These are phyloP conservation scores for Parnassius orleans DNA, from an alignment of 2,888 invertebrate species.

Conservation along the genomic window DNA sequence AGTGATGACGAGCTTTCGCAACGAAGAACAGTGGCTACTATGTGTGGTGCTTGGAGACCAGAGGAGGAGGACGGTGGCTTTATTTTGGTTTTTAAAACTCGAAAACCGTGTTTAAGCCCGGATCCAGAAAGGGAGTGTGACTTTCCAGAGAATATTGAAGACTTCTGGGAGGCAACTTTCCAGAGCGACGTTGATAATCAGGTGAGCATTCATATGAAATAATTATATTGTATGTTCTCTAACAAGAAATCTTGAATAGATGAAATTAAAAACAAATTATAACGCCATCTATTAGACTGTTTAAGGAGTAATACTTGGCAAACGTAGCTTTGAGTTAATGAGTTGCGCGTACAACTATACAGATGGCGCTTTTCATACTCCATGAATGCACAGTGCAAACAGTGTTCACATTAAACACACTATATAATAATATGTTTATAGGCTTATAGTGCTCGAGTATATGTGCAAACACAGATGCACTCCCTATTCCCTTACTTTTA, in stretches of 20 bases:
- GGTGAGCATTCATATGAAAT: neutral
- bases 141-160: constrained; percentile 72
- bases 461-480: no score
- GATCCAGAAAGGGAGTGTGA: constrained; percentile 64
- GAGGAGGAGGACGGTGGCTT: constrained; percentile 73
- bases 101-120: constrained; percentile 64
- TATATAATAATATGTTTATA: no score
- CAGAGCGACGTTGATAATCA: constrained; percentile 27
- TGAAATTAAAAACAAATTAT: neutral
- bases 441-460: no score
- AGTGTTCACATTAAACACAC: no score
- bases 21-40: constrained; percentile 67
- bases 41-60: constrained; percentile 77
- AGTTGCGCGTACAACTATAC: neutral
- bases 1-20: constrained; percentile 32
- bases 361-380: neutral
- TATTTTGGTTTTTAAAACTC: constrained; percentile 63
- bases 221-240: neutral
- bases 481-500: no score
- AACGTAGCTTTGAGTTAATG: no score
- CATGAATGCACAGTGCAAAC: no score
- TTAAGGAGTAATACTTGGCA: neutral
- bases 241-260: neutral
- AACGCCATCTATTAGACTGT: constrained; percentile 11
- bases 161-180: constrained; percentile 67